Percentiles rank a stretch among this genome's conserved stretches.
These are phyloP conservation scores for Hemistola chrysoprasaria DNA, from an alignment of 2,888 invertebrate genomes.

Conservation along the genomic window DNA sequence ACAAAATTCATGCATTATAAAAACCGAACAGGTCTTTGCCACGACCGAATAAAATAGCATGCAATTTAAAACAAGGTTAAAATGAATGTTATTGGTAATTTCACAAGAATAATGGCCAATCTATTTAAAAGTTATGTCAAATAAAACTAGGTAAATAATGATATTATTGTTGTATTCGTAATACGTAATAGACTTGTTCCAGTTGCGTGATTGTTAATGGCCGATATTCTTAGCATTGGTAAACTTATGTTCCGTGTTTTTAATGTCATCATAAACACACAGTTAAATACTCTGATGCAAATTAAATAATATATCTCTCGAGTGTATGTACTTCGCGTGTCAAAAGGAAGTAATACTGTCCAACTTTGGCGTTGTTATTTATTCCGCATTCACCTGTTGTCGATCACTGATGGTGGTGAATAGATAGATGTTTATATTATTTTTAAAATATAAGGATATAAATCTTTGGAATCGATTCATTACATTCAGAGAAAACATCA, in stretches of 20 bases:
- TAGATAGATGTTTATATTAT: too few relatives aligned
- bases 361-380: too few relatives aligned
- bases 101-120: slow-evolving; percentile 14
- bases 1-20: not conserved
- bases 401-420: too few relatives aligned
- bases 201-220: slow-evolving; percentile 23
- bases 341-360: too few relatives aligned
- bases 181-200: slow-evolving; percentile 17
- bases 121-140: slow-evolving; percentile 24
- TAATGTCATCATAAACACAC: not conserved
- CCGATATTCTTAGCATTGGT: slow-evolving; percentile 23
- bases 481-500: too few relatives aligned
- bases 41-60: slow-evolving; percentile 2
- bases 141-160: too few relatives aligned
- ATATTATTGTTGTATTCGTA: slow-evolving; percentile 16
- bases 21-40: not conserved
- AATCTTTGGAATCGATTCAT: too few relatives aligned
- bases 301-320: too few relatives aligned
- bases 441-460: too few relatives aligned
- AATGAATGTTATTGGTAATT: slow-evolving; percentile 11
- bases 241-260: slow-evolving; percentile 22
- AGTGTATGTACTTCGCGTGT: too few relatives aligned
- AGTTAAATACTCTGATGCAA: too few relatives aligned
- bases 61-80: slow-evolving; percentile 20
- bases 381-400: too few relatives aligned